Evolutionary conservation across 37 sponge, comb jelly and placozoan genomes (phyloP).

Genomic region (Eunapius fragilis): DNA sequence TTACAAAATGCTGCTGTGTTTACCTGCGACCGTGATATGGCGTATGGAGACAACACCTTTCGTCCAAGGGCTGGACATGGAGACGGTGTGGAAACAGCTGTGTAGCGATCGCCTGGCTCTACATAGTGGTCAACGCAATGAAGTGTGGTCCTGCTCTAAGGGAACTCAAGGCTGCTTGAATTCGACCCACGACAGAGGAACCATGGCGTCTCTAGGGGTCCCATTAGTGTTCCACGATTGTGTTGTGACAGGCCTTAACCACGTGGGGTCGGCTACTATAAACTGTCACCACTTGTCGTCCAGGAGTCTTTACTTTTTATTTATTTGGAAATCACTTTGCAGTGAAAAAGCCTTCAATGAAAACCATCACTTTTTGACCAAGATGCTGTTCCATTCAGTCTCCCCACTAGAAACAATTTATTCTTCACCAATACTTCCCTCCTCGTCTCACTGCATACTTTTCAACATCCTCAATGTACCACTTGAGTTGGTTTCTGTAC

Average conservation of each 20-base stretch:
- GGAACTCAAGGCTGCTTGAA: not conserved
- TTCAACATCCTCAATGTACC: not conserved
- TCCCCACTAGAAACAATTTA: not conserved
- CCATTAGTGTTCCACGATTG: not conserved
- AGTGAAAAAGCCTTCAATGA: not conserved
- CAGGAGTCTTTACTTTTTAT: not conserved
- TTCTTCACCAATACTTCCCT: not conserved
- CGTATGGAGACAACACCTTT: not conserved
- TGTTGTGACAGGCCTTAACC: not conserved
- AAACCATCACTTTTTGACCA: not conserved
- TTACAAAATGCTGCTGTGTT: not conserved
- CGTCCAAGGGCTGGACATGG: not conserved
- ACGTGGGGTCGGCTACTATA: not conserved
- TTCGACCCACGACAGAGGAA: not conserved
- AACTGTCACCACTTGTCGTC: not conserved
- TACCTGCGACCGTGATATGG: not conserved
- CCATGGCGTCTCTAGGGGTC: not conserved
- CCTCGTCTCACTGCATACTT: not conserved
- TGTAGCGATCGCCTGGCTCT: not conserved
- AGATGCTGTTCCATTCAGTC: not conserved
- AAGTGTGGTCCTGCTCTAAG: not conserved
- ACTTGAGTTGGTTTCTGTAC: not conserved
- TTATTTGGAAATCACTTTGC: not conserved
- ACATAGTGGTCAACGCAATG: not conserved
- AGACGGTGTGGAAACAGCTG: not conserved